A percentile compares a stretch with the other conserved stretches of the same genome.
Conservation (phyloP, 2,888 invertebrate species). For the Saturnia pavonia region DNA sequence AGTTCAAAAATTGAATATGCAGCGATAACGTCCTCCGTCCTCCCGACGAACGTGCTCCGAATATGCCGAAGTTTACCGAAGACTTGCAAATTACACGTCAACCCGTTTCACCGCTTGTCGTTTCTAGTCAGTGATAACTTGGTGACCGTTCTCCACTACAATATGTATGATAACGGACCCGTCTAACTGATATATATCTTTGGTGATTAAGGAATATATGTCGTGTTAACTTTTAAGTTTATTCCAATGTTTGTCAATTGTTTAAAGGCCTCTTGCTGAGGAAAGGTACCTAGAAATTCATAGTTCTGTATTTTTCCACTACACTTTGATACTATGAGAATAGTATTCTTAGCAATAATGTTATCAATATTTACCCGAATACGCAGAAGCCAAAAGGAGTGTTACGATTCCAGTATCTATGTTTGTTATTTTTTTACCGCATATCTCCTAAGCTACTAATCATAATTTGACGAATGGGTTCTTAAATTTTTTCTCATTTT, state of each 20-base stretch:
- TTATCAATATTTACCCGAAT: too few relatives aligned
- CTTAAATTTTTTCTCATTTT: too few relatives aligned
- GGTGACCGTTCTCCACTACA: constrained; percentile 16
- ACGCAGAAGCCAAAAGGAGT: too few relatives aligned
- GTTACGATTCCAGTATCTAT: too few relatives aligned
- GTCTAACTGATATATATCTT: neutral
- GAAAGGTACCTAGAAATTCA: too few relatives aligned
- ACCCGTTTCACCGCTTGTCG: constrained; percentile 19
- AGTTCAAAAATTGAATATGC: constrained; percentile 11
- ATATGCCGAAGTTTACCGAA: constrained; percentile 7
- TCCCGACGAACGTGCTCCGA: constrained; percentile 3
- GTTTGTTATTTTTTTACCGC: too few relatives aligned
- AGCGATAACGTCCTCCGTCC: neutral
- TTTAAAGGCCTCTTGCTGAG: neutral
- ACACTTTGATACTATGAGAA: too few relatives aligned
- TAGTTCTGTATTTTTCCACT: too few relatives aligned
- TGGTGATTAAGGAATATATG: neutral
- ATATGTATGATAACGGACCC: constrained; percentile 22
- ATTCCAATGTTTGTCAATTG: neutral
- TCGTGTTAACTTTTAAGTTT: neutral
- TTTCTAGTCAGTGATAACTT: constrained; percentile 12
- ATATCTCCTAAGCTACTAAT: too few relatives aligned
- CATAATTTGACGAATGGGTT: too few relatives aligned
- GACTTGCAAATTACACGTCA: constrained; percentile 21
- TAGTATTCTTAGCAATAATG: too few relatives aligned